Percentiles rank a stretch among this genome's conserved stretches.
Evolutionary conservation across 92 coral and sea anemone genomes (phyloP).

Genomic region (Epizoanthus ramosus): DNA sequence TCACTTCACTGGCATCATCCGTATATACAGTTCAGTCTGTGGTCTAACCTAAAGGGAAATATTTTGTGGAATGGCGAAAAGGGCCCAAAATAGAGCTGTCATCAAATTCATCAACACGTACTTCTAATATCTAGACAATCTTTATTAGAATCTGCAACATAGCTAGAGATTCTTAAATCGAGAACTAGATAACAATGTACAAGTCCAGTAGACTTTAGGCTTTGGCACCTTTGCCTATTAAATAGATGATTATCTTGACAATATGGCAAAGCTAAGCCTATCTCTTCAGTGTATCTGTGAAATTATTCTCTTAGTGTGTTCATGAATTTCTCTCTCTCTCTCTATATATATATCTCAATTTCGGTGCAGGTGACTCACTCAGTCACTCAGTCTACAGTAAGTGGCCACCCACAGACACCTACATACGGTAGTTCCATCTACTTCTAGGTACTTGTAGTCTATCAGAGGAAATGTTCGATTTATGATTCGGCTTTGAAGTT

Average conservation of each 20-base stretch:
- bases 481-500: no score
- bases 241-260: background rate
- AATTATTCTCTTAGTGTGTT: no score
- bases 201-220: background rate
- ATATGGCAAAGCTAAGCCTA: background rate
- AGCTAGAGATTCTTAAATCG: background rate
- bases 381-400: no score
- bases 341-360: no score
- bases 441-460: no score
- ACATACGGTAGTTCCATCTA: no score
- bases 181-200: background rate
- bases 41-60: background rate
- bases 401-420: no score
- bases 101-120: background rate
- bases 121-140: background rate
- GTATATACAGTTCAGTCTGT: background rate
- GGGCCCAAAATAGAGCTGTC: background rate
- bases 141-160: background rate
- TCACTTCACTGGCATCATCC: background rate
- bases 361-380: no score
- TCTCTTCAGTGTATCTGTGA: no score
- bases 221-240: background rate
- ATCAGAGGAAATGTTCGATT: no score
- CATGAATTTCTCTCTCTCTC: no score
- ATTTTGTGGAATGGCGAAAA: background rate